A percentile compares a stretch with the other conserved stretches of the same genome.
phyloP scores from a whole-genome alignment of 2,888 invertebrate species.

The Cantharis nigra region DNA sequence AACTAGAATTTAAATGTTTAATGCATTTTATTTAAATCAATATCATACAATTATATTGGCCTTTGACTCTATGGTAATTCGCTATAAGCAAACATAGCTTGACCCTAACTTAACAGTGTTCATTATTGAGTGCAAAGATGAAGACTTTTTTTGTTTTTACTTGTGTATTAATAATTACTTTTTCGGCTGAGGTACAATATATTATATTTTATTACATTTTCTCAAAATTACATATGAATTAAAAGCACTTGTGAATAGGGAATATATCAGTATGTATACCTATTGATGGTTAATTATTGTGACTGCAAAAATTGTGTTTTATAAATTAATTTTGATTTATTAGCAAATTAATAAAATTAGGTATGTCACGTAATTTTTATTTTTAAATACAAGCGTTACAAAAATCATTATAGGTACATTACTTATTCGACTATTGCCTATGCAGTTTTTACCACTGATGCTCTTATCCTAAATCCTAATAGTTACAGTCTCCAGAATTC shows the following conservation, averaged over 20 bases:
- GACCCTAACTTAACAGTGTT: constrained; percentile 8
- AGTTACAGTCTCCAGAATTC: neutral
- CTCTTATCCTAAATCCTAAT: neutral
- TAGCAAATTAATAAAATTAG: neutral
- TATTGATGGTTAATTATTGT: neutral
- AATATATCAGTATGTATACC: neutral
- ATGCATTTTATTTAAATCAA: neutral
- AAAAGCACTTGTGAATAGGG: neutral
- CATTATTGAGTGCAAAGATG: neutral
- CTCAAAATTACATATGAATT: neutral
- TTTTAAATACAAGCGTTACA: no score
- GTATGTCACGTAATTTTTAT: no score
- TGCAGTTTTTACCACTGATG: neutral
- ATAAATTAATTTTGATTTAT: neutral
- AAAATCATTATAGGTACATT: neutral
- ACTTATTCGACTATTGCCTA: neutral
- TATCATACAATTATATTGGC: neutral
- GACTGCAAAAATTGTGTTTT: neutral
- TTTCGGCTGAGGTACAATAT: neutral
- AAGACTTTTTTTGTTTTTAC: neutral
- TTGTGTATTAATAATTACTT: neutral
- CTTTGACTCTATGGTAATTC: constrained; percentile 7
- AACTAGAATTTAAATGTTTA: neutral
- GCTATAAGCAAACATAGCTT: constrained; percentile 1
- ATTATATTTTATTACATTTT: neutral